phyloP scores from a whole-genome alignment of 2,113 vertebrate genomes.

The Erpornis zantholeuca region DNA sequence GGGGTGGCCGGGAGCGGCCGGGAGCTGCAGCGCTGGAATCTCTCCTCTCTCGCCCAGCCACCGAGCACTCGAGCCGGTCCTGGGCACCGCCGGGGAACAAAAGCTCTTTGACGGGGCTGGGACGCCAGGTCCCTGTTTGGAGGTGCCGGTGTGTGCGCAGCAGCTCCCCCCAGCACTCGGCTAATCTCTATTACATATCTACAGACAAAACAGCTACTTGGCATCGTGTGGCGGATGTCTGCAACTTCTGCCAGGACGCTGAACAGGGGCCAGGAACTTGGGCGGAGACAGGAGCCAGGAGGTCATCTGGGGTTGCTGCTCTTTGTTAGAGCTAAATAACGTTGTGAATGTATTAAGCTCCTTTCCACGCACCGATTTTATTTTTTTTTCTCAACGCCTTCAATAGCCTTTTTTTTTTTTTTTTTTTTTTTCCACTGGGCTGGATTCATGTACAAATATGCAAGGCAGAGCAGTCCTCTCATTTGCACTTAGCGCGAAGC shows the following conservation, averaged over 20 bases:
- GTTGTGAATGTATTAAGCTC: slow-evolving; percentile 9
- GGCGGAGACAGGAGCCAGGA: slow-evolving; percentile 59
- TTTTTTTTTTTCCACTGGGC: background rate
- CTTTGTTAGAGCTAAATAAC: slow-evolving; percentile 57
- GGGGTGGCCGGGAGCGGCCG: background rate
- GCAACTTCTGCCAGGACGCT: slow-evolving; percentile 58
- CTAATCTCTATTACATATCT: slow-evolving; percentile 69
- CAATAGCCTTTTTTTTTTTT: background rate
- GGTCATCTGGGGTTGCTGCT: slow-evolving; percentile 64
- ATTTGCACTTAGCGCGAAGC: background rate
- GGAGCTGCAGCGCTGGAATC: background rate
- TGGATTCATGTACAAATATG: background rate
- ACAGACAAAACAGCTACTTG: slow-evolving; percentile 69
- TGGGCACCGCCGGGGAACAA: background rate
- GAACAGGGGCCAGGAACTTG: slow-evolving; percentile 54
- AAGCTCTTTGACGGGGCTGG: background rate
- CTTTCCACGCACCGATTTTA: background rate
- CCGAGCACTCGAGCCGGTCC: background rate
- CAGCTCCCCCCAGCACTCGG: slow-evolving; percentile 15
- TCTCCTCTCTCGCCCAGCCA: background rate
- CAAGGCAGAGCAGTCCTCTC: background rate
- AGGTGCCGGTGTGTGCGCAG: background rate
- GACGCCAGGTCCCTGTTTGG: background rate
- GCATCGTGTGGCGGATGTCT: slow-evolving; percentile 63
- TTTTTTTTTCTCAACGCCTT: background rate